Evolutionary conservation across 2,113 vertebrate genomes (phyloP).

Genomic region (Tonatia bakeri): DNA sequence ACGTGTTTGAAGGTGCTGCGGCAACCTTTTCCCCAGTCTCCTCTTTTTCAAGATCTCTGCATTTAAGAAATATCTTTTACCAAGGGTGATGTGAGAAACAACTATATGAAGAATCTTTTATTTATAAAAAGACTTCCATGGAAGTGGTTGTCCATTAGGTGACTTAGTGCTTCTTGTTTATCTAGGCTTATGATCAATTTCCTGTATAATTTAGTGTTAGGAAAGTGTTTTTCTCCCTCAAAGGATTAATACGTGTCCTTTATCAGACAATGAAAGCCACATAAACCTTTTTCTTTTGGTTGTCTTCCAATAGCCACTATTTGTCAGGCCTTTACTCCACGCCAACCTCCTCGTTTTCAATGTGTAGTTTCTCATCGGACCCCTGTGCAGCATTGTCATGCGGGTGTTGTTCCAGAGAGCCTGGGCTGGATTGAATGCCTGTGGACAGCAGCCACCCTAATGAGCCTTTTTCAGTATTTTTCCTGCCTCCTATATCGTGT

Average conservation of each 20-base stretch:
- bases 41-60: neutral
- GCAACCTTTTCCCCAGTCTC: neutral
- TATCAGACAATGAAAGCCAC: constrained; percentile 39
- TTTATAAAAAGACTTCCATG: neutral
- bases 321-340: neutral
- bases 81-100: neutral
- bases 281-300: constrained; percentile 32
- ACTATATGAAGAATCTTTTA: neutral
- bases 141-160: neutral
- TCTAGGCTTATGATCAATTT: constrained; percentile 34
- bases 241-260: constrained; percentile 10
- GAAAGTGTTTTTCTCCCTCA: constrained; percentile 40
- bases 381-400: neutral
- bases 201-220: constrained; percentile 44
- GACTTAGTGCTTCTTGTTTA: constrained; percentile 11
- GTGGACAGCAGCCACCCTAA: neutral
- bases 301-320: neutral
- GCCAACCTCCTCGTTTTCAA: neutral
- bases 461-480: neutral
- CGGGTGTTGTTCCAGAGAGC: neutral
- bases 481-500: neutral
- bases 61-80: neutral
- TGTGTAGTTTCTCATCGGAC: neutral
- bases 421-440: accelerated
- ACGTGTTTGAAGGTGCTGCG: neutral